phyloP scores from a whole-genome alignment of 1,140 invertebrate species.

The Leptoteleia sp. region DNA sequence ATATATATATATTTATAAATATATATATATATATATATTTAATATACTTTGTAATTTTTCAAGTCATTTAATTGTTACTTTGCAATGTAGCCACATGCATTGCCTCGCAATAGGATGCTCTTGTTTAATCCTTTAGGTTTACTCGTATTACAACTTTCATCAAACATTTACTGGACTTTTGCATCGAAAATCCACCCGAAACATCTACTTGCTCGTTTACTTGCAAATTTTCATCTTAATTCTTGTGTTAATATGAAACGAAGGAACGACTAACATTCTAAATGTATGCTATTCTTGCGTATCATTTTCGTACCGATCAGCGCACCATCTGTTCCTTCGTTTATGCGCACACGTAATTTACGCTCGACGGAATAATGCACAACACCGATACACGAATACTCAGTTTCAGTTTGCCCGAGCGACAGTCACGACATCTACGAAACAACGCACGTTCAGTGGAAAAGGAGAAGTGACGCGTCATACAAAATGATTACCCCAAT shows the following conservation, averaged over 20 bases:
- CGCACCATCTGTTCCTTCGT: conserved; percentile 27
- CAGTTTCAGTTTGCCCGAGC: conserved; percentile 47
- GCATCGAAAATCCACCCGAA: conserved; percentile 39
- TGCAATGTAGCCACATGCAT: conserved; percentile 72
- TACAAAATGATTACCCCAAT: conserved; percentile 13
- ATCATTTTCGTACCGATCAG: conserved; percentile 42
- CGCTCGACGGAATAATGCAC: conserved; percentile 53
- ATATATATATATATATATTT: too few relatives aligned
- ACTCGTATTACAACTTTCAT: conserved; percentile 46
- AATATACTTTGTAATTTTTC: conserved; percentile 54
- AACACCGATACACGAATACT: conserved; percentile 60
- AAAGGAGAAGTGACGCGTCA: conserved; percentile 29
- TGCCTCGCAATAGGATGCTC: conserved; percentile 38
- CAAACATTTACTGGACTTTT: conserved; percentile 53
- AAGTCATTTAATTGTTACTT: conserved; percentile 61
- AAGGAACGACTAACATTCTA: conserved; percentile 47
- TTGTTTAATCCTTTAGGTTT: conserved; percentile 1
- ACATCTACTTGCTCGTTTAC: conserved; percentile 34
- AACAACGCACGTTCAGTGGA: conserved; percentile 37
- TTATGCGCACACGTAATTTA: conserved; percentile 27
- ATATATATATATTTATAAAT: too few relatives aligned
- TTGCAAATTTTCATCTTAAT: conserved; percentile 16
- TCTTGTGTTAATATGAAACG: conserved; percentile 31
- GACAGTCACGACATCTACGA: conserved; percentile 49
- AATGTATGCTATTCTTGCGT: conserved; percentile 8